Conservation (phyloP, 2,888 invertebrate species). For the Euzophera pinguis region DNA sequence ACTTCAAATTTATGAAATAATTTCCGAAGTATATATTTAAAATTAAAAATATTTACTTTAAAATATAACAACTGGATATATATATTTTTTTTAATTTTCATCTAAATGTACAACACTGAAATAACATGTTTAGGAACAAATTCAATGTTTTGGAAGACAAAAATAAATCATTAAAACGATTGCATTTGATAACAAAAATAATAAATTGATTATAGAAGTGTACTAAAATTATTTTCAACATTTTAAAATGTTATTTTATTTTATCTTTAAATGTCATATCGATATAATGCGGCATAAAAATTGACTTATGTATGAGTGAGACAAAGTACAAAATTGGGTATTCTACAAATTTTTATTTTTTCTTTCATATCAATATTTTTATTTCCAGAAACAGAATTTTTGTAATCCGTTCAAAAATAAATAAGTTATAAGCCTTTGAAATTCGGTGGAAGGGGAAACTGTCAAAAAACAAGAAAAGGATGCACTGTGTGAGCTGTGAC, state of each 20-base stretch:
- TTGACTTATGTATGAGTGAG: no score
- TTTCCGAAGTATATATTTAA: no score
- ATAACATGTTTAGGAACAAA: neutral
- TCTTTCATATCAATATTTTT: no score
- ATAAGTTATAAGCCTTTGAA: no score
- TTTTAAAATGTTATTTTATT: neutral
- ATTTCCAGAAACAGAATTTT: no score
- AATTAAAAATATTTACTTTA: neutral
- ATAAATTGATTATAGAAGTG: neutral
- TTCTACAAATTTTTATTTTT: no score
- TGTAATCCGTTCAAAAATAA: no score
- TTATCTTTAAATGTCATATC: neutral
- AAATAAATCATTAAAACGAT: neutral
- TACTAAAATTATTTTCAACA: neutral
- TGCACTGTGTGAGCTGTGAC: no score
- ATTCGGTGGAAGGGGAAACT: no score
- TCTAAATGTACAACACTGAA: neutral
- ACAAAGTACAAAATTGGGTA: no score
- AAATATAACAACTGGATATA: neutral
- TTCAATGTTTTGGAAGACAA: neutral
- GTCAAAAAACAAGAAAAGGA: no score
- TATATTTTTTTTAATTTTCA: neutral
- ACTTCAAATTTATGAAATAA: neutral
- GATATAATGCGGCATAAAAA: no score
- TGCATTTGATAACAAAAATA: neutral